Evolutionary conservation across 2,113 vertebrate genomes (phyloP), one percentile per base, ranked within the genome.

Genomic region (Myxocyprinus asiaticus): DNA sequence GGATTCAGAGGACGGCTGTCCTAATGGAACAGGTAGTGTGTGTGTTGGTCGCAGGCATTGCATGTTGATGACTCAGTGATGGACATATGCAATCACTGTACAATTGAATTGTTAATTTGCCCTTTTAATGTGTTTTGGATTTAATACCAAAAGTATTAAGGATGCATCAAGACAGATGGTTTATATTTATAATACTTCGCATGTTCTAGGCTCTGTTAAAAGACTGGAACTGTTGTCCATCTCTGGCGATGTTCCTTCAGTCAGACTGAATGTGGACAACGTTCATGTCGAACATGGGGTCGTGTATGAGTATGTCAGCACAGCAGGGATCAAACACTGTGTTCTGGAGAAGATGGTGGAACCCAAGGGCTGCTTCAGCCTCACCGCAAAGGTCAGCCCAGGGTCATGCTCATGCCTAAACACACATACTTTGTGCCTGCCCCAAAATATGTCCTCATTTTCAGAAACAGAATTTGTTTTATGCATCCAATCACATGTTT

Each of bases 281-380:
- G 93, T 94, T 67, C 93, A 96, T 70, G 86, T 98, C 90, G 97
- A 99, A 88, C 96, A 98, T 0, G 97, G 96, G 0, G 98, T 99
- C 7, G 93, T 98, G 12, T 99, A 99, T 0, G 98, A 99, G 74
- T 99, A 99, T 0, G 89, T 95, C 76, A 99, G 95, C 94, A 96
- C 95, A 0, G 95, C 96, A 0, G 98, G 98, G 5, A 92, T 96
- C 88, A 96, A 94, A 87, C 95, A 95, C 80, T 95, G 96, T 4
- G 96, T 98, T 72, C 89, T 99, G 83, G 98, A 99, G 91, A 98
- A 97, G 91, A 95, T 95, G 14, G 92, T 98, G 86, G 95, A 96
- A 84, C 97, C 97, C 15, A 96, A 94, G 11, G 96, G 96, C 85
- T 97, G 95, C 85, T 99, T 99, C 86, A 90, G 83, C 82, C 94